Evolutionary conservation across 1,140 invertebrate genomes (phyloP).

Genomic region (Papilio polytes): DNA sequence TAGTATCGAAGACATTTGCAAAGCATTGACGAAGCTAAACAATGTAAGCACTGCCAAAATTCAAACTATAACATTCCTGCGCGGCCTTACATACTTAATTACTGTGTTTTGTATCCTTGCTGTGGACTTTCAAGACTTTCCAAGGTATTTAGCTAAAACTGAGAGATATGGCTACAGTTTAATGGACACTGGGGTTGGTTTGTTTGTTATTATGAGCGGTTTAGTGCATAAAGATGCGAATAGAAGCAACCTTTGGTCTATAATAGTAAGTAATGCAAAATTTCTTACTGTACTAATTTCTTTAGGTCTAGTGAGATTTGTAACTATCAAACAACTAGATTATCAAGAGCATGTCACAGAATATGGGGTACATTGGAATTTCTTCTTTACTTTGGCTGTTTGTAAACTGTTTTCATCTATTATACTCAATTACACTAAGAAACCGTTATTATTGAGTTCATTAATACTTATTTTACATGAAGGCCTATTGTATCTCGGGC

Average conservation of each 20-base stretch:
- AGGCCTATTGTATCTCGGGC: conserved; percentile 85
- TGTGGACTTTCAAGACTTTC: conserved; percentile 96
- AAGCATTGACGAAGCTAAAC: conserved; percentile 37
- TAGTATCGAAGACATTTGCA: conserved; percentile 35
- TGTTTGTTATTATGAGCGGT: conserved; percentile 95
- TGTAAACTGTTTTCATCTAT: conserved; percentile 90
- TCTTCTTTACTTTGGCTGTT: conserved; percentile 95
- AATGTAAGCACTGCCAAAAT: conserved; percentile 69
- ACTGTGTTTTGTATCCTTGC: conserved; percentile 94
- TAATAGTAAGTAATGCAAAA: conserved; percentile 64
- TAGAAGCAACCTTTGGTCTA: conserved; percentile 59
- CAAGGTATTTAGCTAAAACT: conserved; percentile 93
- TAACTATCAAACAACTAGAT: conserved; percentile 86
- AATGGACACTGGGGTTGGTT: conserved; percentile 97
- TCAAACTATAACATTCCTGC: conserved; percentile 87
- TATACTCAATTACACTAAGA: conserved; percentile 81
- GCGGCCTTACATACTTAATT: conserved; percentile 89
- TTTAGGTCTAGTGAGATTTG: conserved; percentile 89
- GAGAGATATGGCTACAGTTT: conserved; percentile 93
- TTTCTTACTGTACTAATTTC: conserved; percentile 84
- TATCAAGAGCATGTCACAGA: conserved; percentile 96
- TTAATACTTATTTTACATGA: conserved; percentile 89
- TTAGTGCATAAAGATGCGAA: conserved; percentile 86
- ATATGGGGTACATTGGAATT: conserved; percentile 99
- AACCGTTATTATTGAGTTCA: conserved; percentile 82